Conservation (phyloP, 2,113 vertebrate species). For the Halichoeres trimaculatus region DNA sequence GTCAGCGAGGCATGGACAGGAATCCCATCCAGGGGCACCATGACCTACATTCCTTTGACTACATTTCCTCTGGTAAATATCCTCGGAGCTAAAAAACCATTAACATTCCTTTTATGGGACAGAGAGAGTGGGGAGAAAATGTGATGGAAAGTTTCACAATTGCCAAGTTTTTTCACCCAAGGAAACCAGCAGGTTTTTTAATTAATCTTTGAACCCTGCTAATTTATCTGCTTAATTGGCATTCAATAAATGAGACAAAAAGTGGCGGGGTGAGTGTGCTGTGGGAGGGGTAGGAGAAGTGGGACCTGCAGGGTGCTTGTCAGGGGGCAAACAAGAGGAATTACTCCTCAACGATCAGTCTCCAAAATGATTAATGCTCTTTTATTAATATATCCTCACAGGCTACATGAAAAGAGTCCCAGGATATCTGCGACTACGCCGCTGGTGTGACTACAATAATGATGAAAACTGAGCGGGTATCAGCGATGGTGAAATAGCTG, state of each 20-base stretch:
- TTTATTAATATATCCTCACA: constrained; percentile 80
- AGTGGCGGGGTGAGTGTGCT: constrained; percentile 42
- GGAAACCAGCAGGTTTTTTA: constrained; percentile 72
- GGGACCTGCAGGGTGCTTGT: constrained; percentile 64
- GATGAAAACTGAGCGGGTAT: constrained; percentile 42
- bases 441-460: constrained; percentile 56
- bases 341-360: constrained; percentile 65
- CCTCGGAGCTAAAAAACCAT: constrained; percentile 59
- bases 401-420: constrained; percentile 66
- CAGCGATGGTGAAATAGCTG: not conserved
- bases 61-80: constrained; percentile 67
- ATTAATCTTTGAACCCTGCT: constrained; percentile 80
- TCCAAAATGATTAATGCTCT: constrained; percentile 79
- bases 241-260: constrained; percentile 72
- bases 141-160: constrained; percentile 61
- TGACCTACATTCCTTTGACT: constrained; percentile 73
- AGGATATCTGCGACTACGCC: constrained; percentile 47
- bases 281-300: constrained; percentile 33
- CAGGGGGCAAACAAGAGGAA: constrained; percentile 67
- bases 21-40: constrained; percentile 53
- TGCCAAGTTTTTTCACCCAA: constrained; percentile 47
- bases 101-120: constrained; percentile 56
- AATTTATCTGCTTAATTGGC: constrained; percentile 79
- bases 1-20: constrained; percentile 42
- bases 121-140: constrained; percentile 20